A percentile compares a stretch with the other conserved stretches of the same genome.
These are phyloP conservation scores for Anoplolepis gracilipes DNA, from an alignment of 1,140 invertebrate genomes.

Conservation along the genomic window DNA sequence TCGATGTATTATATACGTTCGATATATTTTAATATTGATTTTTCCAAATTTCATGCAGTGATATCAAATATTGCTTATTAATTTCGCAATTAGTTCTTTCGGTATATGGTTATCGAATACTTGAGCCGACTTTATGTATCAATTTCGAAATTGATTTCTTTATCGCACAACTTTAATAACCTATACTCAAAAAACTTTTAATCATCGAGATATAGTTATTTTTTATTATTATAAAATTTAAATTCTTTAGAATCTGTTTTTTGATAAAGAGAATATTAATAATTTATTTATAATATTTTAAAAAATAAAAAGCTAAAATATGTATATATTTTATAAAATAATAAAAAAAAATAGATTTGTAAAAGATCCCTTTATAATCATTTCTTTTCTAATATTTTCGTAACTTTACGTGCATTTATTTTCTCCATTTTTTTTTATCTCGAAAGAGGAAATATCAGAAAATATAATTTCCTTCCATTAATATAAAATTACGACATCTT, in stretches of 20 bases:
- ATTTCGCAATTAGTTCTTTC: too few relatives aligned
- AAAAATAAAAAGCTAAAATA: neutral
- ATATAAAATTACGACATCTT: constrained; percentile 1
- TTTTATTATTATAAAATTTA: neutral
- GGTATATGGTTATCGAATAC: too few relatives aligned
- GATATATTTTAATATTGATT: too few relatives aligned
- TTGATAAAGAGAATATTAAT: neutral
- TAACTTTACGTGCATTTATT: neutral
- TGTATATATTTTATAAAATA: neutral
- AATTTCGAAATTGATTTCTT: too few relatives aligned
- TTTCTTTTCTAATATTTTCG: neutral
- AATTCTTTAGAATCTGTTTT: neutral
- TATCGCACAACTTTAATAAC: too few relatives aligned
- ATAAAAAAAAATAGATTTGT: neutral
- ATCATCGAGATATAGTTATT: too few relatives aligned
- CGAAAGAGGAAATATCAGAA: neutral
- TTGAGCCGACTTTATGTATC: too few relatives aligned
- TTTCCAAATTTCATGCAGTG: too few relatives aligned
- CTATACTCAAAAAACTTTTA: too few relatives aligned
- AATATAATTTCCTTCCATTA: neutral
- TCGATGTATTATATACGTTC: too few relatives aligned
- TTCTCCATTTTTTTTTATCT: neutral
- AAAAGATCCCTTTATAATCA: too few relatives aligned
- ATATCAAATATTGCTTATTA: too few relatives aligned
- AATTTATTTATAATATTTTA: neutral